Base-by-base conservation (phyloP, 1,140 invertebrate genomes). In the Drosophila littoralis region DNA sequence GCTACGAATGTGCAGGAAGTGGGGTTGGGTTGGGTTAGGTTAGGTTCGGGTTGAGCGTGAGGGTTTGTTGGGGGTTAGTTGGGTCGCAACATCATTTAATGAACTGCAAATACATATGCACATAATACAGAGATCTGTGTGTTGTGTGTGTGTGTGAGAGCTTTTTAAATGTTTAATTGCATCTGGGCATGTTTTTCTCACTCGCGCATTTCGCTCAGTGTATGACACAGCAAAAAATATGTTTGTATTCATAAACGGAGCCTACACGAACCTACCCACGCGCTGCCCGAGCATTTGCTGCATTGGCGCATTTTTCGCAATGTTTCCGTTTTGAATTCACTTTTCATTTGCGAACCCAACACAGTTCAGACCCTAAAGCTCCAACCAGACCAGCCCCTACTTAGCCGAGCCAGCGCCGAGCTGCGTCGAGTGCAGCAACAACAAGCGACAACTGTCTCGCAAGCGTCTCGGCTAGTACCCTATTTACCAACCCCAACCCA, bases 261-360 rank as follows among this genome's bases (percentile, higher is more conserved):
- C 52, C 75, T 52, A 81, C 57, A 75, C 75, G 40, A 60, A 60
- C 46, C 48, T 38, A 28, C 35, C 35, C 33, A 68, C 42, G 35
- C 9, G 12, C 13, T 35, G 63, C 36, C 40, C 48, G 45, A 75
- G 75, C 76, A 75, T 77, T 86, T 86, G 83, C 82, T 88, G 83
- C 83, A 86, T 88, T 86, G 83, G 79, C 79, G 84, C 80, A 88
- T 88, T 89, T 89, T 89, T 88, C 35, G 84, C 83, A 72, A 89
- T 78, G 84, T 89, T 88, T 88, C 83, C 83, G 83, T 89, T 88
- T 69, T 89, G 84, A 89, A 89, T 88, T 89, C 77, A 89, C 83
- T 88, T 88, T 88, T 89, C 71, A 83, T 73, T 79, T 55, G 51
- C 43, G 15, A 28, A 48, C 17, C 46, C 17, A 22, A 35, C 59